Conservation (phyloP, 2,797 vertebrate species). For the Perodicticus potto region DNA sequence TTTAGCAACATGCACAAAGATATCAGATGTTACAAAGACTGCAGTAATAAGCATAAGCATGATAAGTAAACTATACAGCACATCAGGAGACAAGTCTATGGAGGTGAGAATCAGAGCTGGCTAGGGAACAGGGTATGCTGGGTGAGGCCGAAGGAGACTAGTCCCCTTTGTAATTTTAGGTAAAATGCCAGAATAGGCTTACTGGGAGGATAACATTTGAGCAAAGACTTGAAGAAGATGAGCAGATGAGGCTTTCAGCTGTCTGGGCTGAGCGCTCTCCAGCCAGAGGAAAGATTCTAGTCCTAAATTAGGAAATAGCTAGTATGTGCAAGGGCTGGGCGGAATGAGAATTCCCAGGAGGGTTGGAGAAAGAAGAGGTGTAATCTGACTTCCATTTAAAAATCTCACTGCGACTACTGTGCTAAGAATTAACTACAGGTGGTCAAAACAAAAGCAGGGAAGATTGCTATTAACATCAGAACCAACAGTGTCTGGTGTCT, state of each 20-base stretch:
- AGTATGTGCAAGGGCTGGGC: background rate
- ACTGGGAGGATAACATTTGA: background rate
- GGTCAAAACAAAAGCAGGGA: background rate
- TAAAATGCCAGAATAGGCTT: conserved; percentile 32
- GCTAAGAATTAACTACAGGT: conserved; percentile 34
- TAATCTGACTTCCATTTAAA: background rate
- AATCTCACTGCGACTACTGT: background rate
- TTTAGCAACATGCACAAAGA: background rate
- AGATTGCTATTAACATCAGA: background rate
- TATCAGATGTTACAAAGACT: background rate
- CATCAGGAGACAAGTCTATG: background rate
- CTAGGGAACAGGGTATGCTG: background rate
- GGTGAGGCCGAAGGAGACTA: background rate
- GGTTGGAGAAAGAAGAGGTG: background rate
- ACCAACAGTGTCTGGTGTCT: background rate
- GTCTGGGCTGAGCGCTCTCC: background rate
- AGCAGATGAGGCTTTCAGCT: background rate
- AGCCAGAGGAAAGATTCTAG: background rate
- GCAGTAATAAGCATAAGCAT: background rate
- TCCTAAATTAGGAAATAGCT: background rate
- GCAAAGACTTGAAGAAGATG: background rate
- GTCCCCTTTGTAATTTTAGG: conserved; percentile 22
- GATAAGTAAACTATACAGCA: background rate
- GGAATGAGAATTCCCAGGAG: background rate
- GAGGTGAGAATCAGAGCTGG: background rate